Evolutionary conservation across 2,797 vertebrate genomes (phyloP), one percentile per base, ranked within the genome.

Genomic region (Gallinago solitaria): DNA sequence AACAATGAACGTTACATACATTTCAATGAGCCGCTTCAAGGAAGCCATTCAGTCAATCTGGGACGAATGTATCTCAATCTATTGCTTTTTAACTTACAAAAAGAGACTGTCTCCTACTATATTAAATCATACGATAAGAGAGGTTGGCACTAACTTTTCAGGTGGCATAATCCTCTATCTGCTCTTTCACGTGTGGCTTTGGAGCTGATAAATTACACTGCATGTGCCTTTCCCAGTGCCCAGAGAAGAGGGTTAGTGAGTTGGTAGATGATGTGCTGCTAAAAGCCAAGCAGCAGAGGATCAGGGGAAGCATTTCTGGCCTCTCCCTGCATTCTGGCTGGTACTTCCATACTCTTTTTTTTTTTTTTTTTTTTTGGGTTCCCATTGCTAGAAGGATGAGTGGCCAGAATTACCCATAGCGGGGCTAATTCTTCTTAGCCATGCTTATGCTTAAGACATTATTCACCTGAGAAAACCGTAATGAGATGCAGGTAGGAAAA

Each of bases 1-100:
- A 88, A 61, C 88, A 92, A 75, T 93, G 96, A 90, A 8, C 89
- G 92, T 50, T 86, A 39, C 94, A 37, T 7, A 64, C 89, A 47
- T 89, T 71, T 71, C 94, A 94, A 53, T 43, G 70, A 78, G 69
- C 47, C 59, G 61, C 90, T 93, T 83, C 39, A 50, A 93, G 92
- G 89, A n/a, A 53, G 77, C 64, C 60, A 79, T 61, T 61, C 70
- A 71, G 76, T 88, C 94, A 35, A 81, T 60, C 92, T 53, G 21
- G 41, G 87, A 20, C 68, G 70, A 83, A 48, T 88, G 76, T 14
- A 56, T 81, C 90, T 91, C 87, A 59, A 51, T 67, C 83, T 71
- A 17, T 60, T 56, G 85, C 85, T 88, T 82, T 88, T 81, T 75
- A 71, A 75, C 56, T 81, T 61, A 57, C 12, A 84, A 70, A 86